Conservation (phyloP, 2,888 invertebrate species). For the Psococerastis gibbosa region DNA sequence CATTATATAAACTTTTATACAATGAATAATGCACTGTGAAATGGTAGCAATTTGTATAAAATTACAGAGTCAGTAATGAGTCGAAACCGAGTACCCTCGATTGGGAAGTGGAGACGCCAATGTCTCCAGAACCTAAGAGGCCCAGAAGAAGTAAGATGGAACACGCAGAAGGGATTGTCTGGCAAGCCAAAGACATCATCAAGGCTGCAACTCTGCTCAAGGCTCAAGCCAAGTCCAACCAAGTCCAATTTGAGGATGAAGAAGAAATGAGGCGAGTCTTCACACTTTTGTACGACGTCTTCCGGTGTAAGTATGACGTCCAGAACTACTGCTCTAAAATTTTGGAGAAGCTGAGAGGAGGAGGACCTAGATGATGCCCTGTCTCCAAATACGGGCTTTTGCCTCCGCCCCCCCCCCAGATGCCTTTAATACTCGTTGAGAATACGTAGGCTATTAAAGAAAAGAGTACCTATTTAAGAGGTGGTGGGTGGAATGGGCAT, state of each 20-base stretch:
- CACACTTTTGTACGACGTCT: constrained; percentile 52
- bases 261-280: constrained; percentile 56
- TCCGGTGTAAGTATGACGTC: constrained; percentile 38
- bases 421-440: no score
- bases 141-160: not conserved
- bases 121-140: not conserved
- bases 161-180: not conserved
- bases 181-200: constrained; percentile 26
- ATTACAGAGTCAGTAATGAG: no score
- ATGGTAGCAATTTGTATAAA: no score
- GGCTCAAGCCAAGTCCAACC: constrained; percentile 30
- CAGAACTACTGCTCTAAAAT: not conserved
- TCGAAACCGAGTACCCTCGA: not conserved
- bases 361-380: not conserved
- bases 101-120: not conserved
- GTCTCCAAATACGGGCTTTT: not conserved
- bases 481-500: no score
- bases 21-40: no score
- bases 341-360: no score
- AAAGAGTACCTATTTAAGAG: no score
- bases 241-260: constrained; percentile 37
- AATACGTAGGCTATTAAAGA: no score
- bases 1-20: no score
- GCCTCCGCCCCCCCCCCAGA: not conserved
- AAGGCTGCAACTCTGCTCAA: constrained; percentile 37